phyloP scores from a whole-genome alignment of 2,113 vertebrate species.

The Struthidea cinerea region DNA sequence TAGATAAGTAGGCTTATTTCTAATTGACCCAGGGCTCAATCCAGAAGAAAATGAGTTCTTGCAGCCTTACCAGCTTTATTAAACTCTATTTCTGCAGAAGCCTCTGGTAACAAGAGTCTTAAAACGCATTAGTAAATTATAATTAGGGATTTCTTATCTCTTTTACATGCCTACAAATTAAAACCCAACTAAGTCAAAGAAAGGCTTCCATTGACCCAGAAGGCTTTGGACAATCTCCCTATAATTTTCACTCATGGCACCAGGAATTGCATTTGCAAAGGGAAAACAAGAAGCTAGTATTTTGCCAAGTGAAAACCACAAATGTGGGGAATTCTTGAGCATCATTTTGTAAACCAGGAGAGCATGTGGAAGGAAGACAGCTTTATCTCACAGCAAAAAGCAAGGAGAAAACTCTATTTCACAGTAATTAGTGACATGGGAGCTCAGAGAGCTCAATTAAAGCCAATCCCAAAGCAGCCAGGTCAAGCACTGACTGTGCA shows the following conservation, averaged over 20 bases:
- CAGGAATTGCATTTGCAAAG: background rate
- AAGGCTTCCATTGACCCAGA: background rate
- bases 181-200: background rate
- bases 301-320: background rate
- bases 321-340: background rate
- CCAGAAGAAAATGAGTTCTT: background rate
- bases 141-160: slow-evolving; percentile 18
- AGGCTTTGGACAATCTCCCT: background rate
- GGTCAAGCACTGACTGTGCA: background rate
- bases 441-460: background rate
- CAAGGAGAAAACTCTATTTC: background rate
- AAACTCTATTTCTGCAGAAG: background rate
- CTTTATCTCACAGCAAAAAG: background rate
- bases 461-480: background rate
- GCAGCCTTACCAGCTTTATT: background rate
- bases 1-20: background rate
- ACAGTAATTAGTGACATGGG: background rate
- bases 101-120: background rate
- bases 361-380: background rate
- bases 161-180: background rate
- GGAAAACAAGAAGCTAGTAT: background rate
- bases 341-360: background rate
- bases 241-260: background rate
- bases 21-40: background rate
- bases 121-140: background rate